A percentile compares a stretch with the other conserved stretches of the same genome.
These are phyloP conservation scores for Solen grandis DNA, from an alignment of 1,140 invertebrate species.

Conservation along the genomic window DNA sequence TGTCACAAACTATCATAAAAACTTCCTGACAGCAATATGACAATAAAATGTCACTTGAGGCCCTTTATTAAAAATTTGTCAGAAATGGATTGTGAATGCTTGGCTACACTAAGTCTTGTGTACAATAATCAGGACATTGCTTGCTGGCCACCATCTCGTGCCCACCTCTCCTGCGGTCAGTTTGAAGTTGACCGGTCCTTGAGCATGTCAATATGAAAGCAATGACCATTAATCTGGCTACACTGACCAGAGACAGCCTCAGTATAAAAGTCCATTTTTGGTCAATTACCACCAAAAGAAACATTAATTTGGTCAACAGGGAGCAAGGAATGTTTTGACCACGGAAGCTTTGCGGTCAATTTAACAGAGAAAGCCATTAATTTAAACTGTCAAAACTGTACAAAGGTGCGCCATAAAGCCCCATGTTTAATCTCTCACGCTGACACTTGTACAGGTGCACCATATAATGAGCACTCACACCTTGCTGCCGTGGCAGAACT, in stretches of 20 bases:
- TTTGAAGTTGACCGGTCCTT: background rate
- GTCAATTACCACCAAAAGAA: slow-evolving; percentile 45
- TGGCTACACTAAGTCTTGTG: too few species aligned
- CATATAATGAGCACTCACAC: too few species aligned
- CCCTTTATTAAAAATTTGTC: too few species aligned
- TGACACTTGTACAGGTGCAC: slow-evolving; percentile 38
- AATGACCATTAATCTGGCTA: slow-evolving; percentile 23
- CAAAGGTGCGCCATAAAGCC: slow-evolving; percentile 43
- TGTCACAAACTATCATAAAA: too few species aligned
- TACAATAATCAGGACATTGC: too few species aligned
- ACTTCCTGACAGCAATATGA: too few species aligned
- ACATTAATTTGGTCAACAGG: slow-evolving; percentile 33
- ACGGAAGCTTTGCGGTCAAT: slow-evolving; percentile 23
- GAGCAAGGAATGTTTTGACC: slow-evolving; percentile 8
- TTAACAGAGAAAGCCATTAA: slow-evolving; percentile 10
- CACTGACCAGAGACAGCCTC: slow-evolving; percentile 1
- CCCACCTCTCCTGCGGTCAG: background rate
- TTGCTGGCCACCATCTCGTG: too few species aligned
- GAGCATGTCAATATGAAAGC: background rate
- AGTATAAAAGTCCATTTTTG: slow-evolving; percentile 33
- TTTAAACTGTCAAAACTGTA: slow-evolving; percentile 17
- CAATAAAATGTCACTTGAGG: too few species aligned
- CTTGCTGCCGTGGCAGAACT: too few species aligned
- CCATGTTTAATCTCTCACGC: background rate
- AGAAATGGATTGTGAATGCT: too few species aligned